Evolutionary conservation across 2,888 invertebrate genomes (phyloP).

Genomic region (Cheiracanthium punctorium): DNA sequence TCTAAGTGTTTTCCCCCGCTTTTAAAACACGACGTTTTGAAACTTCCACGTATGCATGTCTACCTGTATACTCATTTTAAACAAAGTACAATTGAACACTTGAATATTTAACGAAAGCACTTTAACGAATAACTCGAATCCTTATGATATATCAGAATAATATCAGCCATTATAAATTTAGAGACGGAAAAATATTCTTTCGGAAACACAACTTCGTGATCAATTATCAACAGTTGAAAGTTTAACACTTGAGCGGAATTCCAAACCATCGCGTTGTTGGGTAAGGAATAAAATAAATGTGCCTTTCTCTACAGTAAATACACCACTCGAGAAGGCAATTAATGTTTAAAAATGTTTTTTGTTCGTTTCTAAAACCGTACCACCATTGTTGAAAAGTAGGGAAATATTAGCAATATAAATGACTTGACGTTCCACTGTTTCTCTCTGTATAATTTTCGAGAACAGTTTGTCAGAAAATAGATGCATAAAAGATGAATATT

Average conservation of each 20-base stretch:
- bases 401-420: not conserved
- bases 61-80: no score
- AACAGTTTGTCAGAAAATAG: not conserved
- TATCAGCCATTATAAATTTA: not conserved
- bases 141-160: not conserved
- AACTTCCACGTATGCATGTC: no score
- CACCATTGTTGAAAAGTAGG: not conserved
- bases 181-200: not conserved
- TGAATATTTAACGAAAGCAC: no score
- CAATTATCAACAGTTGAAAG: not conserved
- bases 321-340: not conserved
- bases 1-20: no score
- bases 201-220: not conserved
- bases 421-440: not conserved
- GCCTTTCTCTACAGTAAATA: not conserved
- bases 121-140: not conserved
- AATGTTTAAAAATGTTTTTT: not conserved
- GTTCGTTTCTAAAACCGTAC: not conserved
- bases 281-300: not conserved
- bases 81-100: no score
- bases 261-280: not conserved
- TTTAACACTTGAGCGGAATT: not conserved
- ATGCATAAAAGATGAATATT: constrained; percentile 10
- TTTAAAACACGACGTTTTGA: no score
- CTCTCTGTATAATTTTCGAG: not conserved